phyloP scores from a whole-genome alignment of 2,797 vertebrate species.

The Argyrosomus regius region DNA sequence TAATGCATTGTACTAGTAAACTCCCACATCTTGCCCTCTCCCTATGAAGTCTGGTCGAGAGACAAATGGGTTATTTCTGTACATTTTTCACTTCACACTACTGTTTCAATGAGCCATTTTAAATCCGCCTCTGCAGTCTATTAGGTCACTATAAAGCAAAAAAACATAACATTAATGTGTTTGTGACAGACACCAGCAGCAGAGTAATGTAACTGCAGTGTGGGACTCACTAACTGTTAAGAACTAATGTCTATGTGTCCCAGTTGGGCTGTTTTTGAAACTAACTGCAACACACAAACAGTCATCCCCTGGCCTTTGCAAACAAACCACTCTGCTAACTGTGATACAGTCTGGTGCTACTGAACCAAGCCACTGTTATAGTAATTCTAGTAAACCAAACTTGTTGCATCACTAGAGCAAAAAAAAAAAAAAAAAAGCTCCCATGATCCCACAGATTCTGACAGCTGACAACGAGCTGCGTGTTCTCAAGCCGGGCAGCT shows the following conservation, averaged over 20 bases:
- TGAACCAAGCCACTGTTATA: background rate
- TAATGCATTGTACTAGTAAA: background rate
- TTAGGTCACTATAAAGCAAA: conserved; percentile 29
- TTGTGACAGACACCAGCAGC: conserved; percentile 16
- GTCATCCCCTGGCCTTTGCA: conserved; percentile 36
- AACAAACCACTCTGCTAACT: conserved; percentile 40
- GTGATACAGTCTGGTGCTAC: conserved; percentile 8
- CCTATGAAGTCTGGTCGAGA: conserved; percentile 21
- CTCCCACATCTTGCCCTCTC: conserved; percentile 14
- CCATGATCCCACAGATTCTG: conserved; percentile 66
- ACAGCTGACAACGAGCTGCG: conserved; percentile 67
- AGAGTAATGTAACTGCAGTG: conserved; percentile 19
- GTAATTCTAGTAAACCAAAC: conserved; percentile 36
- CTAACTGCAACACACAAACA: conserved; percentile 34
- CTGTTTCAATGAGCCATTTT: conserved; percentile 11
- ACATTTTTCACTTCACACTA: background rate
- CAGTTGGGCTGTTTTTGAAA: conserved; percentile 26
- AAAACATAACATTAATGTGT: conserved; percentile 27
- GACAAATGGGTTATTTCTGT: conserved; percentile 15
- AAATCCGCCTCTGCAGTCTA: conserved; percentile 31
- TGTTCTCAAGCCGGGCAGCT: conserved; percentile 44
- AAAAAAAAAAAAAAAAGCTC: background rate
- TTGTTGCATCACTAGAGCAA: conserved; percentile 61
- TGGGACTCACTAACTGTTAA: conserved; percentile 34
- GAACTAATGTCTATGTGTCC: conserved; percentile 33